phyloP scores from a whole-genome alignment of 2,113 vertebrate species.

The Notothenia coriiceps region DNA sequence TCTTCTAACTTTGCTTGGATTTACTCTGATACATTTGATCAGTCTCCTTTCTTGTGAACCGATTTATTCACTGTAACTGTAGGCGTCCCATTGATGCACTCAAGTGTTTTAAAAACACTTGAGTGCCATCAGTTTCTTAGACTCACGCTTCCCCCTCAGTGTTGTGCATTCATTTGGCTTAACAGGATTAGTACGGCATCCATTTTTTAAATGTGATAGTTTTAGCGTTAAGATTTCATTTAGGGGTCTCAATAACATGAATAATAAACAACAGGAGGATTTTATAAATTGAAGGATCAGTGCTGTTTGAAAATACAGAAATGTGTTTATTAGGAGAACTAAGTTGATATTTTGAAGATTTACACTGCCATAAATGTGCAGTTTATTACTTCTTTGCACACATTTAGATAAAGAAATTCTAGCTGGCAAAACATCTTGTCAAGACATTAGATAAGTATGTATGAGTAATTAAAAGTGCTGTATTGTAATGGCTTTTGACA shows the following conservation, averaged over 20 bases:
- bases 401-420: constrained; percentile 4
- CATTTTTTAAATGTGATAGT: constrained; percentile 50
- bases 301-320: constrained; percentile 10
- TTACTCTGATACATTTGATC: neutral
- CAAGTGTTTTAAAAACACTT: constrained; percentile 62
- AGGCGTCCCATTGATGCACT: neutral
- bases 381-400: neutral
- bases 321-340: neutral
- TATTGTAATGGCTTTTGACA: constrained; percentile 19
- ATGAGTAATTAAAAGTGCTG: too few species aligned
- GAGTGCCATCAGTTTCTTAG: constrained; percentile 40
- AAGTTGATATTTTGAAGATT: neutral
- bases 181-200: constrained; percentile 68
- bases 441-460: constrained; percentile 8
- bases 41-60: neutral
- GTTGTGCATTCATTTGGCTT: constrained; percentile 63
- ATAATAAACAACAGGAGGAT: constrained; percentile 1
- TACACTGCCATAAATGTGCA: constrained; percentile 1
- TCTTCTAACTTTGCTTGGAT: neutral
- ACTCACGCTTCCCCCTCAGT: constrained; percentile 25
- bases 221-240: too few species aligned
- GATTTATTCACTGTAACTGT: constrained; percentile 5
- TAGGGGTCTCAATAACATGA: constrained; percentile 4
- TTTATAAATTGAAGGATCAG: neutral
- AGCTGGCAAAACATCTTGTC: neutral